phyloP scores from a whole-genome alignment of 1,140 invertebrate species.

The Drosophila triauraria region DNA sequence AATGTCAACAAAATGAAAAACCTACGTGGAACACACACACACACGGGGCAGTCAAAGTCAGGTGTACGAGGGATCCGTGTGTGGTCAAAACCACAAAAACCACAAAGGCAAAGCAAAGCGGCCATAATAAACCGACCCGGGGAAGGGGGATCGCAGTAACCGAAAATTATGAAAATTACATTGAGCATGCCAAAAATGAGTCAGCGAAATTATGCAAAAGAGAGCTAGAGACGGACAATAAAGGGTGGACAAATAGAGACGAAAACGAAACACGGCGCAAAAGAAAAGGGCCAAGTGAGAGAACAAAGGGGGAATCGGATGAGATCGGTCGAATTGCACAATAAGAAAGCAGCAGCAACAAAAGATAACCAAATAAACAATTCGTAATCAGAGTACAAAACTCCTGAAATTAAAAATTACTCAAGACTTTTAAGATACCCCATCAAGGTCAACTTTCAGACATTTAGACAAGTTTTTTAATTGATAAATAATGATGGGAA shows the following conservation, averaged over 20 bases:
- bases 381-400: constrained; percentile 4
- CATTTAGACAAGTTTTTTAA: background rate
- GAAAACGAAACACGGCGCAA: constrained; percentile 32
- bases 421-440: background rate
- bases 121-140: background rate
- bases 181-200: constrained; percentile 50
- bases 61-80: constrained; percentile 16
- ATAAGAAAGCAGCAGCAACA: constrained; percentile 29
- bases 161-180: constrained; percentile 46
- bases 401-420: constrained; percentile 7
- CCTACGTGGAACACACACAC: constrained; percentile 2
- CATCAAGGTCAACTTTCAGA: constrained; percentile 1
- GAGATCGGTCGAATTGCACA: constrained; percentile 41
- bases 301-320: constrained; percentile 1
- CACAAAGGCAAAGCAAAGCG: constrained; percentile 8
- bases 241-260: constrained; percentile 55
- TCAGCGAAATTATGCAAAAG: constrained; percentile 66
- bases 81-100: constrained; percentile 45
- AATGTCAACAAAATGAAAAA: constrained; percentile 57
- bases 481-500: background rate
- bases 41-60: constrained; percentile 36
- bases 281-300: constrained; percentile 13
- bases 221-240: constrained; percentile 48
- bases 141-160: constrained; percentile 6
- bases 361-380: constrained; percentile 7